Conservation (phyloP, 2,113 vertebrate species). For the Protomyctophum bolini region DNA sequence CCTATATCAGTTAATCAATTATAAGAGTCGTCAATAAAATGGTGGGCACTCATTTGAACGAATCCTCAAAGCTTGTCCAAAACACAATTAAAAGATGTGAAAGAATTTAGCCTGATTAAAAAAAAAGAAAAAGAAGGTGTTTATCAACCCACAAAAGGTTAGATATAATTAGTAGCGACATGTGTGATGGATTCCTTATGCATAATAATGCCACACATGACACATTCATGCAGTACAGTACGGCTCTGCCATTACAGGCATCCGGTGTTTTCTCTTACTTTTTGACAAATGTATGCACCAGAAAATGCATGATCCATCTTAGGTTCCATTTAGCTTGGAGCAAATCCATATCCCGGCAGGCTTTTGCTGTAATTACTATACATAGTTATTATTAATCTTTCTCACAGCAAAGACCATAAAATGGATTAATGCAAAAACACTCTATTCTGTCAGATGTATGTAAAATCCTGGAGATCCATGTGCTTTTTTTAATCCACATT, state of each 20-base stretch:
- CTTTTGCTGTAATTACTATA: constrained; percentile 65
- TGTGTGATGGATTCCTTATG: constrained; percentile 5
- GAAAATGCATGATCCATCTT: constrained; percentile 55
- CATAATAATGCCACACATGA: constrained; percentile 2
- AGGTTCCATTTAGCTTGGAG: constrained; percentile 54
- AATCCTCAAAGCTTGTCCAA: constrained; percentile 4
- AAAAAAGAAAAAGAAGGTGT: constrained; percentile 4
- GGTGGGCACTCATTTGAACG: not conserved
- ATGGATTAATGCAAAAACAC: constrained; percentile 28
- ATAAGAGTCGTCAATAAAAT: not conserved
- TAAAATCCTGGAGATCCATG: constrained; percentile 32
- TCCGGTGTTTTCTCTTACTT: constrained; percentile 3
- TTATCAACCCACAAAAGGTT: not conserved
- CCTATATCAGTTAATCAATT: constrained; percentile 4
- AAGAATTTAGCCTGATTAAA: not conserved
- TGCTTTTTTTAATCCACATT: constrained; percentile 8
- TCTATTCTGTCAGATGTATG: constrained; percentile 35
- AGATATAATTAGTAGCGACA: not conserved
- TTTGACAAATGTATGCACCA: constrained; percentile 48
- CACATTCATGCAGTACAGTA: not conserved
- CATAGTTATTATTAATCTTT: constrained; percentile 47
- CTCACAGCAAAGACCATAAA: constrained; percentile 32
- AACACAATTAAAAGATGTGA: not conserved
- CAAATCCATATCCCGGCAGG: constrained; percentile 63
- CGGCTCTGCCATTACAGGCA: not conserved